A percentile compares a stretch with the other conserved stretches of the same genome.
phyloP scores from a whole-genome alignment of 2,888 invertebrate species.

The Cantharis lateralis region DNA sequence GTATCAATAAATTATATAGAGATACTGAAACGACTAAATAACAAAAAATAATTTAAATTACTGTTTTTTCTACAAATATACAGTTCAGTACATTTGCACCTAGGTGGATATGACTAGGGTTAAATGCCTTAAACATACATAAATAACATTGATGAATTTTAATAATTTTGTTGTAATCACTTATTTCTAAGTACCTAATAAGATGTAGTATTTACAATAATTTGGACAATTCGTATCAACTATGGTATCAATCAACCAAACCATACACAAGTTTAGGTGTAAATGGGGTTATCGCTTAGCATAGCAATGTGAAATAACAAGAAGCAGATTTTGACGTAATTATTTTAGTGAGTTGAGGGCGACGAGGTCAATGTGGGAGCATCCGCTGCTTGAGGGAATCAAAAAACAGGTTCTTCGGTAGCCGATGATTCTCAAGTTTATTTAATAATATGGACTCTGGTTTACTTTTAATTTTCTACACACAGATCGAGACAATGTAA shows the following conservation, averaged over 20 bases:
- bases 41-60: no score
- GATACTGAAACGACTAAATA: no score
- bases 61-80: no score
- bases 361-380: slow-evolving; percentile 41
- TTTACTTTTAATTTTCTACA: slow-evolving; percentile 13
- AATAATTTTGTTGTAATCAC: neutral
- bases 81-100: no score
- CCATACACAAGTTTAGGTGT: neutral
- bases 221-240: neutral
- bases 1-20: no score
- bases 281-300: neutral
- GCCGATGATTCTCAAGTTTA: slow-evolving; percentile 29
- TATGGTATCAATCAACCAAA: no score
- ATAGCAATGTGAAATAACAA: slow-evolving; percentile 33
- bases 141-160: neutral
- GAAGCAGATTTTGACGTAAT: slow-evolving; percentile 41
- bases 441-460: slow-evolving; percentile 14
- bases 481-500: neutral
- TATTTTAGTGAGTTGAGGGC: slow-evolving; percentile 39
- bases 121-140: no score
- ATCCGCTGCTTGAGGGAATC: slow-evolving; percentile 35
- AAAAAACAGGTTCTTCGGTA: slow-evolving; percentile 40
- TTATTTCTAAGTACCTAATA: neutral
- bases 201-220: no score
- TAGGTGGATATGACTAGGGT: no score